Base-by-base conservation (phyloP, 2,113 vertebrate species). In the Panurus biarmicus region DNA sequence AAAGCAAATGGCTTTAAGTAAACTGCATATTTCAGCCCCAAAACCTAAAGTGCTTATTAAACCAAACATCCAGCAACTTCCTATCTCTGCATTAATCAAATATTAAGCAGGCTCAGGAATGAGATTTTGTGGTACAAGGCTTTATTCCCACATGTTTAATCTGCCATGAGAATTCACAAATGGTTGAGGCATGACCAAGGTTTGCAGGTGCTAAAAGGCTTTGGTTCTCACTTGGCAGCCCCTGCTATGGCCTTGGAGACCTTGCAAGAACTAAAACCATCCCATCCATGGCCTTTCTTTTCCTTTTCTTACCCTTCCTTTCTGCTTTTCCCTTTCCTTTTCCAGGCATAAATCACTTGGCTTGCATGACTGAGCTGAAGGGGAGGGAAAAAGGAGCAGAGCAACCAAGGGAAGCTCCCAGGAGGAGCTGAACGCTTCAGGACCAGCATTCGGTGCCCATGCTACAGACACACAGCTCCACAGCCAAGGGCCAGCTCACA, bases 71-170 rank as follows among this genome's bases (percentile, higher is more conserved):
- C 70, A 57, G 74, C 38, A 85, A 28, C 77, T 70, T 87, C 53
- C 73, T 89, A 85, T 94, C 70, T 94, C 84, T 73, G 53, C 62
- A 61, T 89, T 91, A 94, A 93, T 91, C 70, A 94, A 82, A 65
- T 89, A 79, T 29, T 75, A 89, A 87, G 24, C 18, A 65, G 84
- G 61, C 66, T 85, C 58, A 87, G 67, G 89, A 95, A 94, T 56
- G 62, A 94, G 73, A 82, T 85, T 35, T 77, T 54, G 62, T 47
- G 66, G 80, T 54, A 70, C 4, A 61, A 92, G 85, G 42, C 85
- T 89, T 94, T 87, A 94, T 85, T 91, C 81, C 66, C 58, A 70
- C 0, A 0, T 75, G 83, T 87, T 92, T 73, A 33, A 87, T 85
- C 66, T 94, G 72, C 58, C 50, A 36, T 25, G 70, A 70, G 71